Evolutionary conservation across 1,140 invertebrate species (phyloP).

Genomic region (Frieseomelitta varia): DNA sequence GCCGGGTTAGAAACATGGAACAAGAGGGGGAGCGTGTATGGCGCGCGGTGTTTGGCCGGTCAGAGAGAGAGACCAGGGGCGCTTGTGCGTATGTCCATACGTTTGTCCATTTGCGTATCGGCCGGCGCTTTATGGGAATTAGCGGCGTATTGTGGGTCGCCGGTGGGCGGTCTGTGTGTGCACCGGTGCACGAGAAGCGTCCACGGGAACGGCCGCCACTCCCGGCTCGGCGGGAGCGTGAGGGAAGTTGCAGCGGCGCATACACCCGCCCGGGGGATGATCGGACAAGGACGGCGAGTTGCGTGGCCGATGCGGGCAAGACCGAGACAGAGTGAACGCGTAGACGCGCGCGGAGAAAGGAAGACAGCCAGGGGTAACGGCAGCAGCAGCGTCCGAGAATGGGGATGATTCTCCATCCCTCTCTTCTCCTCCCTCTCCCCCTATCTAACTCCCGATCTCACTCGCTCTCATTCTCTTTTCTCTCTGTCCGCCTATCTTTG

Average conservation of each 20-base stretch:
- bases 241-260: conserved; percentile 45
- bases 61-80: conserved; percentile 45
- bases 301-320: not conserved
- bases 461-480: not conserved
- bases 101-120: conserved; percentile 80
- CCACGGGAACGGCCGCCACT: conserved; percentile 63
- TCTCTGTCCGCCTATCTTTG: not conserved
- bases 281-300: conserved; percentile 41
- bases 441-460: too few relatives aligned
- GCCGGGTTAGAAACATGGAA: conserved; percentile 33
- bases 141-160: conserved; percentile 80
- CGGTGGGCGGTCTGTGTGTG: conserved; percentile 77
- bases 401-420: conserved; percentile 63
- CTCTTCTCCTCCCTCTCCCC: not conserved
- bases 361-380: conserved; percentile 4
- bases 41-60: conserved; percentile 59
- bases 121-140: conserved; percentile 79
- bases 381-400: conserved; percentile 26
- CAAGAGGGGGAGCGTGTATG: conserved; percentile 31
- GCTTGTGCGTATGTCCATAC: conserved; percentile 70
- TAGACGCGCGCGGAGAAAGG: conserved; percentile 18
- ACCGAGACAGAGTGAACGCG: conserved; percentile 1
- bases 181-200: conserved; percentile 74
- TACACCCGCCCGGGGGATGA: conserved; percentile 46
- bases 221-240: conserved; percentile 15